These are phyloP conservation scores for Podarcis raffonei DNA, from an alignment of 2,113 vertebrate species.

Conservation along the genomic window DNA sequence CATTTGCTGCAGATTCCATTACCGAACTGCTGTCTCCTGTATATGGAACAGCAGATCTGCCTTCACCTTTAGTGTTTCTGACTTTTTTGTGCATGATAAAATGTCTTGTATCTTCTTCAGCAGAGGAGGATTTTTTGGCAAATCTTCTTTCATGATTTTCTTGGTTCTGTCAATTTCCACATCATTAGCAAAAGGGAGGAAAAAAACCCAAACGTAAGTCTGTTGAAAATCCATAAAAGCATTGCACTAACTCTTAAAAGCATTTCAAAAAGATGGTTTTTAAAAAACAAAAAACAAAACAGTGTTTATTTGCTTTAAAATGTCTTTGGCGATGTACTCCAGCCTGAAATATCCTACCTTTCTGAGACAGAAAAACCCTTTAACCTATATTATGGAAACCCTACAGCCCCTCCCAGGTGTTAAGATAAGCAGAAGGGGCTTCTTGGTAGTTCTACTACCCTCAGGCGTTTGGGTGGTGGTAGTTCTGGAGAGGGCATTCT, in stretches of 20 bases:
- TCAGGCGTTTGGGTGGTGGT: too few relatives aligned
- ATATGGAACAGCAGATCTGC: background rate
- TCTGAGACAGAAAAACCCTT: constrained; percentile 23
- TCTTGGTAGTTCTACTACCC: too few relatives aligned
- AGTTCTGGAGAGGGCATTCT: too few relatives aligned
- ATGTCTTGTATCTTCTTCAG: constrained; percentile 62
- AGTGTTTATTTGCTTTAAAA: too few relatives aligned
- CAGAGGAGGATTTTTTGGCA: constrained; percentile 65
- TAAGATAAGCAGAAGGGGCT: too few relatives aligned
- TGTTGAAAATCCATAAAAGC: background rate
- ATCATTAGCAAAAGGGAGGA: constrained; percentile 16
- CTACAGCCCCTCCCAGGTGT: too few relatives aligned
- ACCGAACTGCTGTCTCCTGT: background rate
- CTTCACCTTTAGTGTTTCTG: constrained; percentile 53
- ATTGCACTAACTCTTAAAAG: background rate
- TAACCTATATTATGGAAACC: too few relatives aligned
- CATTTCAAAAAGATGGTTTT: background rate
- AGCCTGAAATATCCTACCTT: constrained; percentile 22
- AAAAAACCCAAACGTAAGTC: background rate
- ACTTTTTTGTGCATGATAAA: constrained; percentile 61
- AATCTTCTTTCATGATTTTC: constrained; percentile 76
- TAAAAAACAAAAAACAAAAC: background rate
- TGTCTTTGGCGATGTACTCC: background rate
- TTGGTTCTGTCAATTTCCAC: constrained; percentile 70
- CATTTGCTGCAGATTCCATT: constrained; percentile 53